These are phyloP conservation scores for Rhynchomys soricoides DNA, from an alignment of 2,113 vertebrate genomes.

Conservation along the genomic window DNA sequence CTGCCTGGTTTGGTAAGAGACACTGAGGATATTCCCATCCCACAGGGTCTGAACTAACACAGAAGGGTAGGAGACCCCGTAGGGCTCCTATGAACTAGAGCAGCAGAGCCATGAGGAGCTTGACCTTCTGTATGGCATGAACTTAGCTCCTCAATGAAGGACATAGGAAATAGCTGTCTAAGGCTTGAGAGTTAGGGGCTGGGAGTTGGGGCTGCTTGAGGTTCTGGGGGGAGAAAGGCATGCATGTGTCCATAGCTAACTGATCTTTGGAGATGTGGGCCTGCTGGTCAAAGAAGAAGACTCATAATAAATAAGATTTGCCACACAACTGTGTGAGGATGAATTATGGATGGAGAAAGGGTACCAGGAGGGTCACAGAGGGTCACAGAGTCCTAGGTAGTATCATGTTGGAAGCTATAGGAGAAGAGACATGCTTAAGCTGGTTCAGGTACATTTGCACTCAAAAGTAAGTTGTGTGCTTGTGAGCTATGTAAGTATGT, in stretches of 20 bases:
- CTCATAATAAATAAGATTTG: not conserved
- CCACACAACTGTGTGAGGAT: not conserved
- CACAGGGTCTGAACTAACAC: not conserved
- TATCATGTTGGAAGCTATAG: not conserved
- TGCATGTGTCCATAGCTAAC: not conserved
- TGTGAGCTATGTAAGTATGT: not conserved
- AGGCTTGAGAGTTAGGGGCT: not conserved
- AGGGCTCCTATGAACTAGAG: not conserved
- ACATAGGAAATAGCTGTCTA: rapidly evolving
- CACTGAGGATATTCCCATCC: not conserved
- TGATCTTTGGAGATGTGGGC: not conserved
- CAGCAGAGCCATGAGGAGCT: not conserved
- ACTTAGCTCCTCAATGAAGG: not conserved
- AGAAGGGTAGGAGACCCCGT: not conserved
- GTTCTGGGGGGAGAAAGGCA: not conserved
- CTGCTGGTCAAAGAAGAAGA: not conserved
- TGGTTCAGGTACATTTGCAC: not conserved
- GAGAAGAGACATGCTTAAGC: not conserved
- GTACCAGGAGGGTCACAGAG: not conserved
- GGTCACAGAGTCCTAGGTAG: not conserved
- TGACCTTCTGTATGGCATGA: not conserved
- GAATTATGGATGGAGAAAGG: not conserved
- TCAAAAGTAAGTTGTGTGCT: not conserved
- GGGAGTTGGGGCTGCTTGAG: not conserved
- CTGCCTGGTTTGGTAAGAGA: not conserved